Evolutionary conservation across 35 echinoderm and acorn worm species (phyloP), one percentile per base, ranked within the genome.

Genomic region (Apostichopus parvimensis): DNA sequence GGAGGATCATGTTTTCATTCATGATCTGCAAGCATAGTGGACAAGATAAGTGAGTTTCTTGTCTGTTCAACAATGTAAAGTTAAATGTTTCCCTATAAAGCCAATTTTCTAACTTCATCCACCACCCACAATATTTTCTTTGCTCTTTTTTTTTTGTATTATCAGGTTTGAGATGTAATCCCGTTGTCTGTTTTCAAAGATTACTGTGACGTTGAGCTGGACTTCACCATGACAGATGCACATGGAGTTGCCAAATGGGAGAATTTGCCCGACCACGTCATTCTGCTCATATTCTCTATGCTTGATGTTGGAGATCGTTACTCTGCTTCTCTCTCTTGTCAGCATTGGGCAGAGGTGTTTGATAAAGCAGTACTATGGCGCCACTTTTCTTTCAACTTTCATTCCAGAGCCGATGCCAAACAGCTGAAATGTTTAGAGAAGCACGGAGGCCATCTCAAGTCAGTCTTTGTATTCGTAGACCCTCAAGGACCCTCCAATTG

Each of bases 351-450:
- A 45, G 78, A 94, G 2, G 91, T 76, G 23, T 96, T 99, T 56
- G 82, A 93, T 24, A 87, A 89, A 57, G 91, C 95, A 0, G 73
- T 70, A 26, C 90, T 99, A 0, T 99, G 97, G 97, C 72, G 92
- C 6, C 78, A 91, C 34, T 96, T 99, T 56, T 80, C 53, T 1
- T 99, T 99, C 86, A 53, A 22, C 12, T 99, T 99, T 86, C 72
- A 77, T 6, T 71, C 75, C 1, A 73, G 86, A 21, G 9, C 87
- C 28, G 93, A 96, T 57, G 77, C 93, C 1, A 28, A 22, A 24
- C 91, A 96, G 65, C 83, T 99, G 62, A 82, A 92, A 80, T 99
- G 93, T 77, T 86, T 99, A 15, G 89, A 95, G 53, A 94, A 93
- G 68, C 90, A 99, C 84, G 97, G 95, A 6, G 76, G 77, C 28